Evolutionary conservation across 2,113 vertebrate species (phyloP).

Genomic region (Grallaria varia): DNA sequence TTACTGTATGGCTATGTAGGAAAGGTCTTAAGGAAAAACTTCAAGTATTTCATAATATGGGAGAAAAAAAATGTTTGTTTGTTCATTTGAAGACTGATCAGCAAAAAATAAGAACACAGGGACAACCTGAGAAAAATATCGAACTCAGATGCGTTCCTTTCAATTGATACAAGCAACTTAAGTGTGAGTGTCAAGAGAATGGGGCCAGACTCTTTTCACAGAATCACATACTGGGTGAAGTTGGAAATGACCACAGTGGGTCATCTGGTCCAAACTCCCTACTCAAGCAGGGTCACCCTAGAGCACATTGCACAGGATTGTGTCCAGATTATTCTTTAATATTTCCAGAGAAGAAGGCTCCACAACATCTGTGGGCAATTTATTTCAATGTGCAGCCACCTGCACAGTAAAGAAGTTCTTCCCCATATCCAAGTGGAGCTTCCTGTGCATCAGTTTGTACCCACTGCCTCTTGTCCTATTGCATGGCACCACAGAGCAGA

Average conservation of each 20-base stretch:
- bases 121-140: neutral
- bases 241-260: neutral
- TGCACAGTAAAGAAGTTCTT: neutral
- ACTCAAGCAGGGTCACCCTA: neutral
- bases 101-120: neutral
- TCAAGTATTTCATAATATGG: neutral
- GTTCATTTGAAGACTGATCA: neutral
- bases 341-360: neutral
- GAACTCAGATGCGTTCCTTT: neutral
- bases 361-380: neutral
- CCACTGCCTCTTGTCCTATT: neutral
- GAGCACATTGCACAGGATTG: neutral
- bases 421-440: neutral
- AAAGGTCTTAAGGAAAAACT: neutral
- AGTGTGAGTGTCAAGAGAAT: neutral
- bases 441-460: neutral
- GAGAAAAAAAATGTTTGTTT: neutral
- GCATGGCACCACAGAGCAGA: neutral
- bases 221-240: neutral
- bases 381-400: neutral
- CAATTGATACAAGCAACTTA: neutral
- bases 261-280: neutral
- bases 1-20: neutral
- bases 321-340: neutral
- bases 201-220: neutral